A percentile compares a stretch with the other conserved stretches of the same genome.
Evolutionary conservation across 1,140 invertebrate genomes (phyloP).

Genomic region (Drosophila sturtevanti): DNA sequence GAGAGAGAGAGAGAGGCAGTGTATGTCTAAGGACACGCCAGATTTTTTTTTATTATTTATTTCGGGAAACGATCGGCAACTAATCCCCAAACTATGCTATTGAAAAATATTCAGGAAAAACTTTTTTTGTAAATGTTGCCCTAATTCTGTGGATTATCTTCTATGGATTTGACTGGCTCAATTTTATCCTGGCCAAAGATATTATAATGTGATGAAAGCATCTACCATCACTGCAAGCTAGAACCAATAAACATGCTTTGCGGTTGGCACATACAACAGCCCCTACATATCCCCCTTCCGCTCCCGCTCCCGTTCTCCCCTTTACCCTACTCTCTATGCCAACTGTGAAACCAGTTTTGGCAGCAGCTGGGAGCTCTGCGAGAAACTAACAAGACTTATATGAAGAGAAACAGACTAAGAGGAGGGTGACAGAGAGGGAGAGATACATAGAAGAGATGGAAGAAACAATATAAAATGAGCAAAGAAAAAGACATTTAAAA

Average conservation of each 20-base stretch:
- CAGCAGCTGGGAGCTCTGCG: constrained; percentile 48
- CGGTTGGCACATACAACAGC: constrained; percentile 34
- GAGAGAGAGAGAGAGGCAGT: no score
- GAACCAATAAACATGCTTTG: constrained; percentile 56
- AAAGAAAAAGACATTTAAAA: not conserved
- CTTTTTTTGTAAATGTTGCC: not conserved
- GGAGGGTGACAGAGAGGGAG: constrained; percentile 9
- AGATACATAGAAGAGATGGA: not conserved
- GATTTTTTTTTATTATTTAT: no score
- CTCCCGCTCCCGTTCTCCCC: not conserved
- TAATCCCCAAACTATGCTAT: no score
- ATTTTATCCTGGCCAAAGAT: constrained; percentile 4
- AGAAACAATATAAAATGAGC: not conserved
- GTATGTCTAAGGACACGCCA: no score
- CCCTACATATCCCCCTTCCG: not conserved
- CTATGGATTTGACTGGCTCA: not conserved
- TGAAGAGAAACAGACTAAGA: constrained; percentile 37
- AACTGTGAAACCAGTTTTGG: constrained; percentile 51
- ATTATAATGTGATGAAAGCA: constrained; percentile 17
- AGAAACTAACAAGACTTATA: constrained; percentile 22
- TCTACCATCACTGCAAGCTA: constrained; percentile 27
- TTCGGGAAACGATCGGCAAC: no score
- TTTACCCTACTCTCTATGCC: constrained; percentile 1
- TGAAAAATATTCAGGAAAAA: no score
- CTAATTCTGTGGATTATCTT: no score